Base-by-base conservation (phyloP, 2,888 invertebrate genomes). In the Nomada hirtipes region DNA sequence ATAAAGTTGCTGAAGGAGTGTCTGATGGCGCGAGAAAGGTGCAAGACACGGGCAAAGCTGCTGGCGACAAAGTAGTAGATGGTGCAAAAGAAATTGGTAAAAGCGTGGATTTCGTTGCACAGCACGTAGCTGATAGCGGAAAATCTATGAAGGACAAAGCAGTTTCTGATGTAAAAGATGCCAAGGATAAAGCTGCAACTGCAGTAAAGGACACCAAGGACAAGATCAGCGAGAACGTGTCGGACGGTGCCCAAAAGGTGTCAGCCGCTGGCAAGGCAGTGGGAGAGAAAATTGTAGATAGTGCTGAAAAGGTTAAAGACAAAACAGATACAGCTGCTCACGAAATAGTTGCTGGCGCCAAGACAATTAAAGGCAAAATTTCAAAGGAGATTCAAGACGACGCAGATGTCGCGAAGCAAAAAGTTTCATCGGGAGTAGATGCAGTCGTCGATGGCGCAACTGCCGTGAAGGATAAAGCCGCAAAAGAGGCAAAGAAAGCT, bases 41-140 rank as follows among this genome's bases (percentile, higher is more conserved):
- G 0, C 60, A 79, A 0, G 86, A 87, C 18, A 55, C 71, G 7
- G 79, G 78, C 1, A 95, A 89, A 94, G 94, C 11, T 94, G 95
- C 94, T 94, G 94, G 89, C 93, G 94, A 36, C 94, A 95, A 89
- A 94, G 94, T 59, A 94, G 94, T 91, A 0, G 95, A 95, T 87
- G 94, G 93, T 1, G 65, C 70, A 1, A 70, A 60, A 36, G 42
- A 26, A 23, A 20, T 47, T 15, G 72, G 26, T 26, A 72, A 69
- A n/a, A 70, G 60, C 20, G 36, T 55, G 26, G 68, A 65, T 18
- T 3, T 23, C 2, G n/a, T 52, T 15, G 72, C 53, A 0, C 52
- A 60, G 4, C 61, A 52, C 11, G 42, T 75, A 4, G 70, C 47
- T 15, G 65, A 64, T 1, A 57, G 18, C 1, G 64, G 44, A 0